phyloP scores from a whole-genome alignment of 2,888 invertebrate species.

The Heliconius erato region DNA sequence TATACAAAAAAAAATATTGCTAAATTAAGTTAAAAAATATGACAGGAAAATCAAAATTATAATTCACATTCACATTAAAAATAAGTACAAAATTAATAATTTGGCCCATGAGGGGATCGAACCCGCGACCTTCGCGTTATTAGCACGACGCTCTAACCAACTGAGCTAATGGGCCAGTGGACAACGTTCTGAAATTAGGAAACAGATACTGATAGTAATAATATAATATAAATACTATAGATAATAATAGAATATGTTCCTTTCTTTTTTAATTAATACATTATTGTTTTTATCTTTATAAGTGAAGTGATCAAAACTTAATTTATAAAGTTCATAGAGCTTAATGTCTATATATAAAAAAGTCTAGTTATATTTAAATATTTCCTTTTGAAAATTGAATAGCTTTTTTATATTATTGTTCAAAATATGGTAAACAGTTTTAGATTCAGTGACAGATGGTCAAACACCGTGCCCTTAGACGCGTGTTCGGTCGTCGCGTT shows the following conservation, averaged over 20 bases:
- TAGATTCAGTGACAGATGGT: constrained; percentile 10
- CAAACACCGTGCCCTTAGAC: background rate
- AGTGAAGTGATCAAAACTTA: background rate
- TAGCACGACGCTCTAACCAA: constrained; percentile 28
- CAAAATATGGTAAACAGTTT: background rate
- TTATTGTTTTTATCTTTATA: background rate
- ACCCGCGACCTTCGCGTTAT: constrained; percentile 28
- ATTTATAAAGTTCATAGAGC: background rate
- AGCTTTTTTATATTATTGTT: background rate
- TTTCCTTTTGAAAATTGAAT: background rate
- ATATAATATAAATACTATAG: no score
- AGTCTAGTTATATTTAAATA: background rate
- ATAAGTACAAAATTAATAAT: background rate
- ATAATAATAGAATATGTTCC: no score
- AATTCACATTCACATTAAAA: background rate
- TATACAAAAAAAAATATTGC: no score
- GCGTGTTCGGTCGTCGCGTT: background rate
- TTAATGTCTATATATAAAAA: background rate
- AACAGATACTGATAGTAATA: no score
- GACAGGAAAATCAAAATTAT: background rate
- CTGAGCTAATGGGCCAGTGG: constrained; percentile 18
- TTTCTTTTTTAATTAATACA: background rate
- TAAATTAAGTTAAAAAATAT: background rate
- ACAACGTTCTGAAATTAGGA: fast-evolving
- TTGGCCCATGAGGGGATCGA: constrained; percentile 26